phyloP scores from a whole-genome alignment of 2,888 invertebrate species.

The Trilocha varians region DNA sequence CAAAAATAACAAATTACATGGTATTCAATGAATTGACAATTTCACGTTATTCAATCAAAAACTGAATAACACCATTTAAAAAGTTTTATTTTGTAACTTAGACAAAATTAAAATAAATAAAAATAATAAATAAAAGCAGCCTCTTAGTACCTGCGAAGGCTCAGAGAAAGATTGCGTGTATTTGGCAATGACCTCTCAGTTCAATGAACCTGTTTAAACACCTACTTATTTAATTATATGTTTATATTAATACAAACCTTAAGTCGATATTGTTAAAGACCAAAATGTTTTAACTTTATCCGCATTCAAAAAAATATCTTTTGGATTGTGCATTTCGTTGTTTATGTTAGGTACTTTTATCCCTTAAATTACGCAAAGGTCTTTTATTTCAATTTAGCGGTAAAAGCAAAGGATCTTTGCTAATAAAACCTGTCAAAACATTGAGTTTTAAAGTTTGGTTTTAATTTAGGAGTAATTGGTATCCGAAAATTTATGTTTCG shows the following conservation, averaged over 20 bases:
- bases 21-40: too few species aligned
- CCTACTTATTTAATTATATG: constrained; percentile 1
- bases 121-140: constrained; percentile 23
- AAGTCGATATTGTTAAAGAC: neutral
- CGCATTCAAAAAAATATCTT: constrained; percentile 5
- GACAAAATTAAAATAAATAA: too few species aligned
- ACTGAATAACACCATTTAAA: too few species aligned
- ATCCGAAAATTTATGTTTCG: too few species aligned
- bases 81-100: too few species aligned
- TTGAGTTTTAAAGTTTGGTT: neutral
- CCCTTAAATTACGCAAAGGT: neutral
- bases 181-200: constrained; percentile 67
- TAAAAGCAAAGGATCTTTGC: neutral
- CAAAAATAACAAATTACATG: too few species aligned
- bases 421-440: neutral
- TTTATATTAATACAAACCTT: constrained; percentile 8
- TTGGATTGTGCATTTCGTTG: neutral
- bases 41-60: too few species aligned
- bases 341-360: neutral
- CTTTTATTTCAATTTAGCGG: neutral
- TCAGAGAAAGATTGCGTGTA: constrained; percentile 42
- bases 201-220: constrained; percentile 41
- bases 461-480: neutral
- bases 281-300: constrained; percentile 4
- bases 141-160: constrained; percentile 50